Percentiles rank a stretch among this genome's conserved stretches.
Conservation (phyloP, 30 jellyfish, hydroid and myxozoan genomes). For the Aurelia sp. region DNA sequence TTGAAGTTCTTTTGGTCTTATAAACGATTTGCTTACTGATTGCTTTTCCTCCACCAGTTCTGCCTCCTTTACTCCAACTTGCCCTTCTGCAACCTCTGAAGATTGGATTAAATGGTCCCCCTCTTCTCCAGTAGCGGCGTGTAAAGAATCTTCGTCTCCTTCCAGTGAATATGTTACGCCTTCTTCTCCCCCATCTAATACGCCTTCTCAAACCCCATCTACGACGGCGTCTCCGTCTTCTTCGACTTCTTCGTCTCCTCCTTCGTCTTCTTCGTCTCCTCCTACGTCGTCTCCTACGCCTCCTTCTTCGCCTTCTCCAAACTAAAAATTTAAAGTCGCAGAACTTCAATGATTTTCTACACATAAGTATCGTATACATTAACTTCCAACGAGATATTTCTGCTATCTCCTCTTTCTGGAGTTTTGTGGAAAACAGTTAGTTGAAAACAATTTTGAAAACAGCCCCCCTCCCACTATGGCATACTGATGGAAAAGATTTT, state of each 20-base stretch:
- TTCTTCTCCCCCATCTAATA: conserved; percentile 18
- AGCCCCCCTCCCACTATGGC: too few species aligned
- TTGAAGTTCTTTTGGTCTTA: too few species aligned
- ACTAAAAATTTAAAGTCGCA: too few species aligned
- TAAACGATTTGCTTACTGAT: background rate
- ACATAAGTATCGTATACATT: too few species aligned
- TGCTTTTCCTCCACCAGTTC: conserved; percentile 7
- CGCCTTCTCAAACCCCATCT: conserved; percentile 34
- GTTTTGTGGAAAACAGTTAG: too few species aligned
- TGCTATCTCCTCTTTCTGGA: too few species aligned
- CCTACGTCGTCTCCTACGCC: conserved; percentile 27
- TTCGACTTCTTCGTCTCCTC: background rate
- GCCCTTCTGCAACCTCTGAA: conserved; percentile 39
- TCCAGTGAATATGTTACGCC: conserved; percentile 1
- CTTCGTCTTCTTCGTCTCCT: background rate
- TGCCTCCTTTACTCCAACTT: background rate
- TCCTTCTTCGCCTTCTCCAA: too few species aligned
- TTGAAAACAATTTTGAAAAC: too few species aligned
- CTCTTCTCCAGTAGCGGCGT: conserved; percentile 17
- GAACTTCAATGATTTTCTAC: too few species aligned
- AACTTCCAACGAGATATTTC: too few species aligned
- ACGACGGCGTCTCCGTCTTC: conserved; percentile 23
- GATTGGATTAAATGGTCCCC: background rate
- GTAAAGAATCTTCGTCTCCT: conserved; percentile 23
- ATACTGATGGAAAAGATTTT: too few species aligned